These are phyloP conservation scores for Nematolebias whitei DNA, from an alignment of 2,113 vertebrate genomes.

Conservation along the genomic window DNA sequence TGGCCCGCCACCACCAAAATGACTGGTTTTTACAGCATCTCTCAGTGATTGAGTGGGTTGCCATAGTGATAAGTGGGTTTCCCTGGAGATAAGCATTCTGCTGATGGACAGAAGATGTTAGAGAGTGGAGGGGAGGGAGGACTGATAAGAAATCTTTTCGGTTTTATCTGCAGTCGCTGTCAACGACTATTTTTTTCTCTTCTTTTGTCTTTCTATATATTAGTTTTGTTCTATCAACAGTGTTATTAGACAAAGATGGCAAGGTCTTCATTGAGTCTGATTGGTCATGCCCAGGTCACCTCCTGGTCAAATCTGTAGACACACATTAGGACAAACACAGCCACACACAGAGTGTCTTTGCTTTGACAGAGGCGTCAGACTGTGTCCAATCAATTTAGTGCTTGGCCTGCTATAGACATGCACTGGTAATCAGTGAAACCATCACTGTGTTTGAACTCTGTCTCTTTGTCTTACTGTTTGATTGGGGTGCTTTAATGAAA, in stretches of 20 bases:
- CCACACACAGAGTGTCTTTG: constrained; percentile 47
- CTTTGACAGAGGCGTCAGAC: constrained; percentile 62
- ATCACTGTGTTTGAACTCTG: constrained; percentile 67
- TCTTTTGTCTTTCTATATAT: not conserved
- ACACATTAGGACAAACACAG: constrained; percentile 32
- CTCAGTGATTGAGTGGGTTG: constrained; percentile 68
- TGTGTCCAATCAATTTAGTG: constrained; percentile 73
- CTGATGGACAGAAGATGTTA: constrained; percentile 52
- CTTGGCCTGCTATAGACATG: constrained; percentile 62
- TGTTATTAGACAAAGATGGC: constrained; percentile 44
- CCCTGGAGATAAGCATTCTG: constrained; percentile 70
- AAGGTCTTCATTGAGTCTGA: constrained; percentile 58
- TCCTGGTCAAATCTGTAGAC: constrained; percentile 49
- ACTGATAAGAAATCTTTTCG: constrained; percentile 68
- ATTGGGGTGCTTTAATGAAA: constrained; percentile 60
- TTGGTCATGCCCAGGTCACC: constrained; percentile 64
- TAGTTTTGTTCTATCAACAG: not conserved
- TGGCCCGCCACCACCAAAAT: constrained; percentile 55
- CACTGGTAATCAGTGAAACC: constrained; percentile 71
- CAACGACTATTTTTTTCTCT: constrained; percentile 16
- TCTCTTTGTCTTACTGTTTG: constrained; percentile 66
- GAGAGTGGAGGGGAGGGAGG: constrained; percentile 29
- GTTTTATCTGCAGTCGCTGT: constrained; percentile 60
- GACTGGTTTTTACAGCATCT: constrained; percentile 57
- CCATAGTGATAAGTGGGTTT: constrained; percentile 74